Evolutionary conservation across 2,113 vertebrate genomes (phyloP).

Genomic region (Herpetotheres cachinnans): DNA sequence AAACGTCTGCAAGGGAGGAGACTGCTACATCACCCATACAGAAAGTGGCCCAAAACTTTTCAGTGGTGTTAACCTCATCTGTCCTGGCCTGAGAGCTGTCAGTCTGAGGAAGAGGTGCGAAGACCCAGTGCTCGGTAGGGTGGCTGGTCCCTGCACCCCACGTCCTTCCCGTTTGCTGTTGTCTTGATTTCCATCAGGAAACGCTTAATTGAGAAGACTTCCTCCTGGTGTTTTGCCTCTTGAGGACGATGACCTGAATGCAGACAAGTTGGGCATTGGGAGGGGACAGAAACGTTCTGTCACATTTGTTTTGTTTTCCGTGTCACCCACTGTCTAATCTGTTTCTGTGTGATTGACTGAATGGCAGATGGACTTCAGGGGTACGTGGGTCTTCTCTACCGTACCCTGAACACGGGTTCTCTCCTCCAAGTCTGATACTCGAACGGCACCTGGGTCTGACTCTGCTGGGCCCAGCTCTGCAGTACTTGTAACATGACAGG

Average conservation of each 20-base stretch:
- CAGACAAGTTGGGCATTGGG: neutral
- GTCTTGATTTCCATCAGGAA: neutral
- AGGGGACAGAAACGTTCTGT: neutral
- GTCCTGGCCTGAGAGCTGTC: neutral
- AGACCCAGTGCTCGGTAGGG: neutral
- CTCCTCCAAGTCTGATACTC: neutral
- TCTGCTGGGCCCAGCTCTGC: neutral
- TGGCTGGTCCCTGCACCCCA: neutral
- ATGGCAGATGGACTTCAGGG: neutral
- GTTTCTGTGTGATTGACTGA: neutral
- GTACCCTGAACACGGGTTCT: neutral
- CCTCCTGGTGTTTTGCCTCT: neutral
- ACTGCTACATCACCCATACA: neutral
- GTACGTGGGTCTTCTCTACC: neutral
- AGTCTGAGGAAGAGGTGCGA: neutral
- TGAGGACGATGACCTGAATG: neutral
- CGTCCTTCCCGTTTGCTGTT: fast-evolving
- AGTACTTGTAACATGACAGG: neutral
- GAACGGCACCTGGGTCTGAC: neutral
- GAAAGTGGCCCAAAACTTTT: neutral
- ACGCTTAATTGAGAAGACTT: neutral
- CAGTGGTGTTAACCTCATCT: neutral
- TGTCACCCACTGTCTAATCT: neutral
- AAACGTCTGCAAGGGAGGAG: neutral
- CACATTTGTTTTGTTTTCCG: neutral